Percentiles rank a stretch among this genome's conserved stretches.
Conservation (phyloP, 1,140 invertebrate species). For the Micrasema minimum region DNA sequence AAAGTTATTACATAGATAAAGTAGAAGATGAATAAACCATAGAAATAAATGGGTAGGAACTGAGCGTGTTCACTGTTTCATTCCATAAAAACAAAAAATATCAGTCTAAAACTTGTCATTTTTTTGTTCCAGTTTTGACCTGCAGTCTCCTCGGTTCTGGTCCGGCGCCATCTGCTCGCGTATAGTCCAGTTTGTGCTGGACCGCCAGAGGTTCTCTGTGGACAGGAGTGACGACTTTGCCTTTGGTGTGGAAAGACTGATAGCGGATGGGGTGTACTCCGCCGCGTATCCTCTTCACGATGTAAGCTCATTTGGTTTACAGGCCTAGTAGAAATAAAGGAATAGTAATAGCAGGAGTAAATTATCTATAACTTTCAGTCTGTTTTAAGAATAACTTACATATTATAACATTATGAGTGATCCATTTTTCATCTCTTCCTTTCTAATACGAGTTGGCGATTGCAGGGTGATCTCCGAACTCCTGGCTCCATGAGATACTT, state of each 20-base stretch:
- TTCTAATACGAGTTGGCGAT: no score
- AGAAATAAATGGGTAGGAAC: no score
- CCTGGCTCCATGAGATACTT: conserved; percentile 79
- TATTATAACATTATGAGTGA: no score
- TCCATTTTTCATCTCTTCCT: no score
- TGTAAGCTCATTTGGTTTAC: conserved; percentile 70
- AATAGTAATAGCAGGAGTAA: no score
- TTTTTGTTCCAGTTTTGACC: conserved; percentile 78
- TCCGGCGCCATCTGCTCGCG: conserved; percentile 84
- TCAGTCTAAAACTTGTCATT: not conserved
- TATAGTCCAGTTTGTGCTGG: conserved; percentile 92
- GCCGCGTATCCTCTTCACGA: conserved; percentile 93
- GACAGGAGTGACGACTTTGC: conserved; percentile 74
- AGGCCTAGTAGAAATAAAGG: no score
- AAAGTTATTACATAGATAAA: no score
- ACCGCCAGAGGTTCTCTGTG: conserved; percentile 83
- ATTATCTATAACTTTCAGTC: no score
- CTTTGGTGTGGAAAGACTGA: conserved; percentile 86
- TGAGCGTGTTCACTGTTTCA: no score
- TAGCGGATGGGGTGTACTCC: conserved; percentile 80
- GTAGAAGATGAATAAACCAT: no score
- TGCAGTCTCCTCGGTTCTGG: conserved; percentile 84
- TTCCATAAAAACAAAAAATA: not conserved
- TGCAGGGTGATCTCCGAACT: conserved; percentile 76
- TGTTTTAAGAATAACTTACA: no score